phyloP scores from a whole-genome alignment of 1,140 invertebrate species.

The Hypsibius dujardini region DNA sequence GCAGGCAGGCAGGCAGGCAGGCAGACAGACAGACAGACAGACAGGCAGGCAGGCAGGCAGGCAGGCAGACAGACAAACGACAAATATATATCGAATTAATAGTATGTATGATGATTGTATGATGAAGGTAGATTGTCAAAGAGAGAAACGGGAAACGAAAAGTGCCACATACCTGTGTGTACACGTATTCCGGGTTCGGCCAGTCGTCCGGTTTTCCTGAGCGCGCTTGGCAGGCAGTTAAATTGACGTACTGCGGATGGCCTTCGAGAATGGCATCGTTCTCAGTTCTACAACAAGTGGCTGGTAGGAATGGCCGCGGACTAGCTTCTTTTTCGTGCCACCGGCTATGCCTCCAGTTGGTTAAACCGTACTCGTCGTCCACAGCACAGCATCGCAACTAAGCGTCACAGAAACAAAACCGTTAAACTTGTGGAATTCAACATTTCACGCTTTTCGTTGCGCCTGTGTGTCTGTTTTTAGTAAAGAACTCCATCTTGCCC shows the following conservation, averaged over 20 bases:
- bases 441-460: neutral
- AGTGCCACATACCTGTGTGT: conserved; percentile 36
- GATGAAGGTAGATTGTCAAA: neutral
- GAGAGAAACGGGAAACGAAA: neutral
- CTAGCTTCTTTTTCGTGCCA: conserved; percentile 40
- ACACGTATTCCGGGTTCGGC: conserved; percentile 31
- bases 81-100: conserved; percentile 14
- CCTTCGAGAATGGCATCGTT: conserved; percentile 43
- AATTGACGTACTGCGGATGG: conserved; percentile 34
- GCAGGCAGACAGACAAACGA: conserved; percentile 18
- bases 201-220: conserved; percentile 34
- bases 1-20: no score
- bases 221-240: conserved; percentile 18
- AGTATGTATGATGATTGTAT: neutral
- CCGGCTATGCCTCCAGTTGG: conserved; percentile 54
- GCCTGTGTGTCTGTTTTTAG: conserved; percentile 12
- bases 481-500: neutral
- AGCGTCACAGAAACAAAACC: conserved; percentile 25
- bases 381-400: conserved; percentile 68
- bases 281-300: conserved; percentile 49
- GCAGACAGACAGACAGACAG: neutral
- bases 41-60: conserved; percentile 26
- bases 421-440: conserved; percentile 9
- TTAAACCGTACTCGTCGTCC: conserved; percentile 55
- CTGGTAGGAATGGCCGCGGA: conserved; percentile 45